Conservation (phyloP, 1,140 invertebrate species). For the Ips typographus region DNA sequence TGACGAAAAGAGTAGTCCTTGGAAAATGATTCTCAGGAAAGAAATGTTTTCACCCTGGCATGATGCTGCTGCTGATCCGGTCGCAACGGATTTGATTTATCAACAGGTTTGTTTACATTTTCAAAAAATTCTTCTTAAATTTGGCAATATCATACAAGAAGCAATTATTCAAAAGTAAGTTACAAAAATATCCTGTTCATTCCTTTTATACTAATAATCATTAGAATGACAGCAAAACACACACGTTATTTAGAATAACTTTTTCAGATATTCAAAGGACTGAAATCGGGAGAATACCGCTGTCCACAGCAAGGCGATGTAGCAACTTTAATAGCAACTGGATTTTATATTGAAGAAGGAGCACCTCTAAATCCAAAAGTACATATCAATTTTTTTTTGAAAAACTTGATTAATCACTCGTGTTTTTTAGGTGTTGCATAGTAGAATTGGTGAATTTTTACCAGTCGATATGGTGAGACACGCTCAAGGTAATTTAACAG, state of each 20-base stretch:
- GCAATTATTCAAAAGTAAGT: background rate
- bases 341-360: slow-evolving; percentile 84
- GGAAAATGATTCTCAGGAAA: slow-evolving; percentile 79
- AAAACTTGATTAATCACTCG: background rate
- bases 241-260: background rate
- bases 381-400: background rate
- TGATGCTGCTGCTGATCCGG: slow-evolving; percentile 73
- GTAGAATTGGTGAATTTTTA: slow-evolving; percentile 76
- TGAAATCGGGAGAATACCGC: slow-evolving; percentile 88
- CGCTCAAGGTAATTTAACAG: slow-evolving; percentile 61
- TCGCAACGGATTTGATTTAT: slow-evolving; percentile 86
- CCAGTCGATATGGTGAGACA: slow-evolving; percentile 74
- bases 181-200: no score
- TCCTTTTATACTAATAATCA: no score
- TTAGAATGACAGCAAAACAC: background rate
- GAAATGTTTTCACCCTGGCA: slow-evolving; percentile 95
- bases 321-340: slow-evolving; percentile 82
- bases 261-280: slow-evolving; percentile 67
- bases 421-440: slow-evolving; percentile 58
- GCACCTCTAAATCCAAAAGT: slow-evolving; percentile 63
- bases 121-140: background rate
- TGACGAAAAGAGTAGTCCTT: slow-evolving; percentile 71
- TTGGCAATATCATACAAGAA: background rate
- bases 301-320: slow-evolving; percentile 81
- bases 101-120: slow-evolving; percentile 55